phyloP scores from a whole-genome alignment of 2,888 invertebrate genomes.

The Epistrophella euchroma region DNA sequence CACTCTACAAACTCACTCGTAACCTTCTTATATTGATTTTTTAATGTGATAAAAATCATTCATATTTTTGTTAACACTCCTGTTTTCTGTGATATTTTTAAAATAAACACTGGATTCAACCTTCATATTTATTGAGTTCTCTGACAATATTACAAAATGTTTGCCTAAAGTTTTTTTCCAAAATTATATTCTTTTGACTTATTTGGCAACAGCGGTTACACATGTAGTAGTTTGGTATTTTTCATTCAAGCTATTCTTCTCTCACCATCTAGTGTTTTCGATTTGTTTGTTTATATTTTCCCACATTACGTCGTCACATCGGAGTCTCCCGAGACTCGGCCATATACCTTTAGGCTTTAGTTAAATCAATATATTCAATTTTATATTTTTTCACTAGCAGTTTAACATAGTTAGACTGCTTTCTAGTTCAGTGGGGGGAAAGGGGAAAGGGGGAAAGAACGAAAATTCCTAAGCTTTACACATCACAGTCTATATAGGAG shows the following conservation, averaged over 20 bases:
- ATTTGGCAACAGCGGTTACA: slow-evolving; percentile 18
- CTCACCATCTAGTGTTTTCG: slow-evolving; percentile 25
- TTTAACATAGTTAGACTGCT: slow-evolving; percentile 18
- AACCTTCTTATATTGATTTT: no score
- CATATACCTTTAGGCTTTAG: slow-evolving; percentile 20
- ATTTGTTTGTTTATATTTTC: slow-evolving; percentile 72
- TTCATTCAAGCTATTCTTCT: slow-evolving; percentile 29
- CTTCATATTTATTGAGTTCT: no score
- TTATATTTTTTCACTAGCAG: not conserved
- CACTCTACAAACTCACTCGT: no score
- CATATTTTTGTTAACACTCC: no score
- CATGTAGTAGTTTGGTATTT: slow-evolving; percentile 42
- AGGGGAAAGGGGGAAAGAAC: slow-evolving; percentile 10
- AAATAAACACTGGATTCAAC: no score
- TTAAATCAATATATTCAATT: slow-evolving; percentile 52
- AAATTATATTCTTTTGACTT: not conserved
- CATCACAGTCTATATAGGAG: slow-evolving; percentile 19
- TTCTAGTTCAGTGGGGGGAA: slow-evolving; percentile 33
- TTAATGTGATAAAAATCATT: no score
- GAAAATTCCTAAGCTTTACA: slow-evolving; percentile 32
- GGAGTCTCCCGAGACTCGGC: slow-evolving; percentile 15
- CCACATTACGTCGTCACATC: slow-evolving; percentile 37
- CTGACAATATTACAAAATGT: no score
- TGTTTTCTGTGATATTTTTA: no score
- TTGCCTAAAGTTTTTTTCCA: not conserved